Conservation (phyloP, 2,888 invertebrate genomes). For the Synergus itoensis region DNA sequence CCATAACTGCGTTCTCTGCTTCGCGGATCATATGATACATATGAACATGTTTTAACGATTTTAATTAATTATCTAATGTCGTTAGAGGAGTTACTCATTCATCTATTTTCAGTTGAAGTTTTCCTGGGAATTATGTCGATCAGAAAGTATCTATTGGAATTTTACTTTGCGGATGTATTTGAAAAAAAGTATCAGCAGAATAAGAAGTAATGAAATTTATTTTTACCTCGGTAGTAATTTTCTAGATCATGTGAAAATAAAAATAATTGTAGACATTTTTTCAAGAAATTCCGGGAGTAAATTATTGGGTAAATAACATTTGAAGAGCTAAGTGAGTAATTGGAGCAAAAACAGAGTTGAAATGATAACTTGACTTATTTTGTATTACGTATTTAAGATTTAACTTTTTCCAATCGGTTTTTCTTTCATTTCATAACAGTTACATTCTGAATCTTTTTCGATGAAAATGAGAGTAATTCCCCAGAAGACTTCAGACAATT, state of each 20-base stretch:
- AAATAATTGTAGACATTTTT: not conserved
- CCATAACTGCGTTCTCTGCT: not conserved
- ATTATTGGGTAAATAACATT: not conserved
- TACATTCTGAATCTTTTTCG: conserved; percentile 9
- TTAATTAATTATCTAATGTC: conserved; percentile 9
- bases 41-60: not conserved
- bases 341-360: not conserved
- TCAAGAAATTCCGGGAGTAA: not conserved
- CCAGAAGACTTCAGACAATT: conserved; percentile 11
- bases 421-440: not conserved
- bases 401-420: conserved; percentile 5
- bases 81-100: not conserved
- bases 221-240: no score
- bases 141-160: not conserved
- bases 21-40: not conserved
- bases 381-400: conserved; percentile 10
- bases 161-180: not conserved
- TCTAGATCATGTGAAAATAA: no score
- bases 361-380: not conserved
- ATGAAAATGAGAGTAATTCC: conserved; percentile 17
- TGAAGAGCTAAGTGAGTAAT: not conserved
- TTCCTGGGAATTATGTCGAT: not conserved
- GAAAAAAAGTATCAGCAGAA: not conserved
- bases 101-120: not conserved
- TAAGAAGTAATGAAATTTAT: no score